phyloP scores from a whole-genome alignment of 2,113 vertebrate species.

The Galeopterus variegatus region DNA sequence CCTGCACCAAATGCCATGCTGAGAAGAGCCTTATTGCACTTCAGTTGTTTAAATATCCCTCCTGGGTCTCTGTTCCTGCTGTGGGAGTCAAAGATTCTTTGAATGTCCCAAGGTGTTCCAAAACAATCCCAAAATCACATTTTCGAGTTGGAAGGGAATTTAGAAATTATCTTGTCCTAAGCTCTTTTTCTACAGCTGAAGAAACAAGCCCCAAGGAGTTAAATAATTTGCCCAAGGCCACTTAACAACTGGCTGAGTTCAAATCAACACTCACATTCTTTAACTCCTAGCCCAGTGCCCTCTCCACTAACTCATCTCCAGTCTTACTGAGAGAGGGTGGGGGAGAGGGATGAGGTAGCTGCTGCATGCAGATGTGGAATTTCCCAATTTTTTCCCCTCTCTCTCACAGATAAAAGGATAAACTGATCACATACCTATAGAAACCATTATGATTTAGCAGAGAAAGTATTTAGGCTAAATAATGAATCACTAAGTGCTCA shows the following conservation, averaged over 20 bases:
- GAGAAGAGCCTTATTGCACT: conserved; percentile 57
- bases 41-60: conserved; percentile 49
- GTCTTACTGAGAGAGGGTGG: background rate
- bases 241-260: background rate
- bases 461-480: background rate
- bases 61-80: background rate
- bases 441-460: background rate
- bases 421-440: background rate
- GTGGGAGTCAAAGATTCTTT: background rate
- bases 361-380: background rate
- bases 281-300: background rate
- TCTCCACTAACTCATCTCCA: background rate
- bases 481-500: background rate
- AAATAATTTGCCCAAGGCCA: background rate
- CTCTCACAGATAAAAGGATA: background rate
- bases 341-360: background rate
- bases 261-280: background rate
- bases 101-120: conserved; percentile 1
- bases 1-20: conserved; percentile 54
- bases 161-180: background rate
- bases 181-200: background rate
- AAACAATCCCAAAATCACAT: conserved; percentile 48
- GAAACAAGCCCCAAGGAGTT: background rate
- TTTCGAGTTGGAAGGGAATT: background rate
- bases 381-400: background rate